A percentile compares a stretch with the other conserved stretches of the same genome.
phyloP scores from a whole-genome alignment of 2,797 vertebrate species.

The Betta splendens region DNA sequence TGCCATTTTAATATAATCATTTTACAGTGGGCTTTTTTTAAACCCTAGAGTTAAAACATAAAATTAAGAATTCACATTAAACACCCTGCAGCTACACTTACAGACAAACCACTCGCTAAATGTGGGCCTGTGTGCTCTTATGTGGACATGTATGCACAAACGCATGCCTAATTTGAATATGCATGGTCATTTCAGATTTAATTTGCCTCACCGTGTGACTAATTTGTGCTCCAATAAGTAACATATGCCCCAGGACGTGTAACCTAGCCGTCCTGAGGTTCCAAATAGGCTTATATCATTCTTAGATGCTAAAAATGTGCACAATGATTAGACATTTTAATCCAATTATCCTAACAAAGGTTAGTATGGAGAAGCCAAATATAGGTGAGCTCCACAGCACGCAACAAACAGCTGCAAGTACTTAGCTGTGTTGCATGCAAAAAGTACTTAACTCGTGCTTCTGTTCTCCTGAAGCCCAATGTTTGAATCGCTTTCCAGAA shows the following conservation, averaged over 20 bases:
- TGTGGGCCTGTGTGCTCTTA: conserved; percentile 34
- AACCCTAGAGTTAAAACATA: conserved; percentile 54
- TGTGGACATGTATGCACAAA: conserved; percentile 53
- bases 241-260: conserved; percentile 58
- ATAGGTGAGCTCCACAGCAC: conserved; percentile 33
- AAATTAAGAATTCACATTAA: conserved; percentile 67
- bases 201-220: conserved; percentile 71
- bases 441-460: conserved; percentile 3
- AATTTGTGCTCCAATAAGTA: conserved; percentile 79
- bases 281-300: conserved; percentile 53
- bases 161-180: conserved; percentile 74
- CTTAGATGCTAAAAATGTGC: conserved; percentile 48
- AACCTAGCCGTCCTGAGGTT: conserved; percentile 58
- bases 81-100: conserved; percentile 65
- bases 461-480: conserved; percentile 1
- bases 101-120: conserved; percentile 30
- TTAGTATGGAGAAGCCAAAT: conserved; percentile 24
- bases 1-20: conserved; percentile 52
- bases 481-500: too few relatives aligned
- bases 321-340: conserved; percentile 56
- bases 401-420: conserved; percentile 22
- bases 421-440: conserved; percentile 1
- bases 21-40: conserved; percentile 41
- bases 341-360: conserved; percentile 65
- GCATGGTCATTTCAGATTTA: conserved; percentile 73